Conservation (phyloP, 2,797 vertebrate genomes). For the Clamator glandarius region DNA sequence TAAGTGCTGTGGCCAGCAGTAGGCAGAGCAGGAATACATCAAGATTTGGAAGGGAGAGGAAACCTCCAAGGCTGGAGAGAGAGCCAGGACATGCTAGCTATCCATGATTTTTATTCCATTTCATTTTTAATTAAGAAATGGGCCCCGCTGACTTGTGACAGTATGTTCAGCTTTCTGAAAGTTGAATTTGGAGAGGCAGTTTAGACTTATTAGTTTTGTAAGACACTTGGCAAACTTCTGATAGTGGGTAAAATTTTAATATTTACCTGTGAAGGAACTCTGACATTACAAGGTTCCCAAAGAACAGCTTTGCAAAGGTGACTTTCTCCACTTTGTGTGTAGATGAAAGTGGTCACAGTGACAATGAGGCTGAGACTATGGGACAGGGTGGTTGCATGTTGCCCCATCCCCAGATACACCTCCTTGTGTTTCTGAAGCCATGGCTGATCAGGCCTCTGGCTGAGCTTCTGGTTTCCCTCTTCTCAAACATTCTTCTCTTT, state of each 20-base stretch:
- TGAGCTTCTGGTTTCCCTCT: background rate
- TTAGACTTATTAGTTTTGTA: background rate
- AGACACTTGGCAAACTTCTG: background rate
- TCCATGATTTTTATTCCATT: background rate
- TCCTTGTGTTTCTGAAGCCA: background rate
- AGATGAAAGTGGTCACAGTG: background rate
- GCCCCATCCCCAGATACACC: background rate
- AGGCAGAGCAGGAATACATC: background rate
- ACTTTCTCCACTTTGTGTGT: background rate
- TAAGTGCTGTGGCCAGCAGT: background rate
- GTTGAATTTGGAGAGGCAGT: background rate
- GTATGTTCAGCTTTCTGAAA: background rate
- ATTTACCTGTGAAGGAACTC: fast-evolving
- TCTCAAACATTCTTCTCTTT: background rate
- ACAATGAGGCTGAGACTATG: background rate
- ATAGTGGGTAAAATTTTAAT: background rate
- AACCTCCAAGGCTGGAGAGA: background rate
- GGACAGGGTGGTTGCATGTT: background rate
- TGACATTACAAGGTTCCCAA: background rate
- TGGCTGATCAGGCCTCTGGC: background rate
- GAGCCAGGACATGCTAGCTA: background rate
- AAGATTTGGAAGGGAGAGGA: background rate
- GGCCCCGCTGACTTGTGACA: background rate
- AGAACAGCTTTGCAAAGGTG: background rate
- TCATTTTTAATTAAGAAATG: background rate